A percentile compares a stretch with the other conserved stretches of the same genome.
These are phyloP conservation scores for Exocentrus adspersus DNA, from an alignment of 2,888 invertebrate genomes.

Conservation along the genomic window DNA sequence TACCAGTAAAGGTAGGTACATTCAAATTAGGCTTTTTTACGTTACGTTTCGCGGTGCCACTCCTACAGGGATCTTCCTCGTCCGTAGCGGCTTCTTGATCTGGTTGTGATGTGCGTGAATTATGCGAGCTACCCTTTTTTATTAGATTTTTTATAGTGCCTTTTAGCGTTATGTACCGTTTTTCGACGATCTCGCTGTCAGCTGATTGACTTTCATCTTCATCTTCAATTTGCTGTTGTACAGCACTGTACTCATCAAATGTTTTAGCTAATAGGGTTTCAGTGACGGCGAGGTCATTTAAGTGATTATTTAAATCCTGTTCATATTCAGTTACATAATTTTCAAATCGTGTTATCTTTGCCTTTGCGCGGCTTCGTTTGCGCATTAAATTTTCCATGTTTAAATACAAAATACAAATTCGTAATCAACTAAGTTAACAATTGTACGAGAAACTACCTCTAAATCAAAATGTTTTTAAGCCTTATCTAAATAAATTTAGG, in stretches of 20 bases:
- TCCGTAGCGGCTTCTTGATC: background rate
- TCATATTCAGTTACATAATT: background rate
- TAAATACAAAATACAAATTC: too few relatives aligned
- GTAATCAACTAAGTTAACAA: too few relatives aligned
- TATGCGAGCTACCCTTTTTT: background rate
- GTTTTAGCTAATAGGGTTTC: background rate
- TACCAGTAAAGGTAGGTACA: conserved; percentile 14
- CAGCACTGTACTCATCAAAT: background rate
- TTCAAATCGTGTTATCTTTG: background rate
- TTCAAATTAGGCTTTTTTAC: too few relatives aligned
- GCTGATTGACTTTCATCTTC: background rate
- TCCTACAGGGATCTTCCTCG: too few relatives aligned
- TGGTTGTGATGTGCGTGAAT: background rate
- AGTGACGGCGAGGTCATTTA: background rate
- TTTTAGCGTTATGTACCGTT: background rate
- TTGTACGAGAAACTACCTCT: too few relatives aligned
- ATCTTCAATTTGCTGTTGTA: background rate
- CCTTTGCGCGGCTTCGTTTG: background rate
- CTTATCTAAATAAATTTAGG: too few relatives aligned
- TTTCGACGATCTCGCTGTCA: background rate
- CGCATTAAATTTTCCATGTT: background rate
- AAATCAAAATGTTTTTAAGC: too few relatives aligned
- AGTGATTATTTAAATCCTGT: background rate
- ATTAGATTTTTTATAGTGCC: background rate
- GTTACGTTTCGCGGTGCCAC: too few relatives aligned